A percentile compares a stretch with the other conserved stretches of the same genome.
Conservation (phyloP, 2,888 invertebrate genomes). For the Chrysina gloriosa region DNA sequence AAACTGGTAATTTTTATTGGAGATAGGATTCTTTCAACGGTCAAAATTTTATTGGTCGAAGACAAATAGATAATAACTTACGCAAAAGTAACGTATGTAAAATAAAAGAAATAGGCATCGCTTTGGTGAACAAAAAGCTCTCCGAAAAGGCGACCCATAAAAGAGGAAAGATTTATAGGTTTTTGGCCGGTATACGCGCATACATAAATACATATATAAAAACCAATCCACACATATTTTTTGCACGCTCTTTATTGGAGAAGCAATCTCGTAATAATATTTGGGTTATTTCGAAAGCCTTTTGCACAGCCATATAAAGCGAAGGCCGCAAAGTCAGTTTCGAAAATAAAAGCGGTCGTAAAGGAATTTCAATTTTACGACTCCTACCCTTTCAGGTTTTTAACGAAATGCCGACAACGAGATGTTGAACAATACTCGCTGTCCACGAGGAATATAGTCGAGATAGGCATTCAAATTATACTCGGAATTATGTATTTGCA, state of each 20-base stretch:
- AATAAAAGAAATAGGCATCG: slow-evolving; percentile 1
- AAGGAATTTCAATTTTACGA: slow-evolving; percentile 34
- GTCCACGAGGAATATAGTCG: slow-evolving; percentile 73
- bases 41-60: too few species aligned
- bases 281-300: slow-evolving; percentile 25
- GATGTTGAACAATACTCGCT: slow-evolving; percentile 63
- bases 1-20: too few species aligned
- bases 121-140: background rate
- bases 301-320: slow-evolving; percentile 22
- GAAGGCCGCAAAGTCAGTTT: slow-evolving; percentile 25
- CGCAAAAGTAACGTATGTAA: background rate
- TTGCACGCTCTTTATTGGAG: slow-evolving; percentile 13
- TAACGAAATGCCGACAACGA: slow-evolving; percentile 62
- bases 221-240: slow-evolving; percentile 13
- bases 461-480: slow-evolving; percentile 80
- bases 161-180: slow-evolving; percentile 22
- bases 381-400: slow-evolving; percentile 57
- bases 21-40: too few species aligned
- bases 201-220: background rate
- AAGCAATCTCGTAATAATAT: slow-evolving; percentile 29
- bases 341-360: slow-evolving; percentile 41
- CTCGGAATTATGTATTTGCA: slow-evolving; percentile 90
- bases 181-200: background rate
- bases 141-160: slow-evolving; percentile 3
- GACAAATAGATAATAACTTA: too few species aligned